Percentiles rank a stretch among this genome's conserved stretches.
phyloP scores from a whole-genome alignment of 2,888 invertebrate genomes.

The Andrena bicolor region DNA sequence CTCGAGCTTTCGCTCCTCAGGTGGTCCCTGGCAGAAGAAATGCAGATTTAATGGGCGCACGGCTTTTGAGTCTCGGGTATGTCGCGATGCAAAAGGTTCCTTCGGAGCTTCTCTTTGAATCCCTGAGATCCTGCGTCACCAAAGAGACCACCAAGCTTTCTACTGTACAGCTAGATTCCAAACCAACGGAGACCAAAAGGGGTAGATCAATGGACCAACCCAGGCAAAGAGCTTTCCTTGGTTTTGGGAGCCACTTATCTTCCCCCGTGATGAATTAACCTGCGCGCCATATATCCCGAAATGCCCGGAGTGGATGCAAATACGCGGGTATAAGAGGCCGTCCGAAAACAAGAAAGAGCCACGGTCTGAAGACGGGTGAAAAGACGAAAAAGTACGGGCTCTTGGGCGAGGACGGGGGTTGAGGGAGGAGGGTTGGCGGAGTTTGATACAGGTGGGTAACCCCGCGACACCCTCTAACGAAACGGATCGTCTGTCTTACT shows the following conservation, averaged over 20 bases:
- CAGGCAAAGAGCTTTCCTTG: not conserved
- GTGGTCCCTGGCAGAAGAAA: conserved; percentile 4
- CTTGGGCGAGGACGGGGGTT: not conserved
- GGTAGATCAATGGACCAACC: not conserved
- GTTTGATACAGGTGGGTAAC: conserved; percentile 78
- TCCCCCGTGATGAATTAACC: conserved; percentile 12
- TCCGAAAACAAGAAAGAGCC: conserved; percentile 44
- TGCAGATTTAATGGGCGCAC: not conserved
- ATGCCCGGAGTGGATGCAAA: conserved; percentile 38
- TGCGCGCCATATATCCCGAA: conserved; percentile 15
- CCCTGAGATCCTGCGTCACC: not conserved
- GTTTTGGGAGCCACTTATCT: not conserved
- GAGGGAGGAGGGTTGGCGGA: conserved; percentile 62
- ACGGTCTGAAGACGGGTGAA: conserved; percentile 28
- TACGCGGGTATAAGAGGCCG: conserved; percentile 34
- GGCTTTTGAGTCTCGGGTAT: conserved; percentile 12
- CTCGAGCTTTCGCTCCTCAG: not conserved
- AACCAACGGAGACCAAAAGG: not conserved
- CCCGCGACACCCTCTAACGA: conserved; percentile 77
- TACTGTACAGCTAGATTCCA: not conserved
- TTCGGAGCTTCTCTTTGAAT: not conserved
- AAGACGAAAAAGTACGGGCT: conserved; percentile 49
- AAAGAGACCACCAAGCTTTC: not conserved
- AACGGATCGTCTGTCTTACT: conserved; percentile 81
- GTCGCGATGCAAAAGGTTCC: too few relatives aligned